These are phyloP conservation scores for Brienomyrus brachyistius DNA, from an alignment of 2,113 vertebrate species.

Conservation along the genomic window DNA sequence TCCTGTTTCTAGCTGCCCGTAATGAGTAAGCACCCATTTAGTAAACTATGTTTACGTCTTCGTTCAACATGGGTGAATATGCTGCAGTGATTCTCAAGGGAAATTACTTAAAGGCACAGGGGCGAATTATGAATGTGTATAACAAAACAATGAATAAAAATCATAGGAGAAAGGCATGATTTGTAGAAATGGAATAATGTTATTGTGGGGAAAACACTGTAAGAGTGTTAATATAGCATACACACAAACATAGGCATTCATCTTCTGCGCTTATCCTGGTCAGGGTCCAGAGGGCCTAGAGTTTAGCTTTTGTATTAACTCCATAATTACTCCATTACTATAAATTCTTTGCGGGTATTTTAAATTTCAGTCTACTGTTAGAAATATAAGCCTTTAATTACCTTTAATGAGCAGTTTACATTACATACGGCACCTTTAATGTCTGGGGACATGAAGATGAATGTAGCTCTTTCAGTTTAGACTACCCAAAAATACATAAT, in stretches of 20 bases:
- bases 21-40: not conserved
- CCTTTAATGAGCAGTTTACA: not conserved
- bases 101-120: not conserved
- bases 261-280: not conserved
- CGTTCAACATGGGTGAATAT: not conserved
- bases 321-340: not conserved
- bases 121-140: not conserved
- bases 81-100: not conserved
- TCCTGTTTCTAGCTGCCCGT: not conserved
- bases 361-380: not conserved
- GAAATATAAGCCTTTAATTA: not conserved
- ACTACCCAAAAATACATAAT: not conserved
- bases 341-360: not conserved
- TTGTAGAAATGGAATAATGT: not conserved
- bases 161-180: not conserved
- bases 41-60: not conserved
- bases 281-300: not conserved
- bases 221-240: not conserved
- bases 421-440: not conserved
- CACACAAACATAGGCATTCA: not conserved
- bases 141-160: not conserved
- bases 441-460: not conserved
- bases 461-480: not conserved
- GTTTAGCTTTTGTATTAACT: not conserved
- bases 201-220: not conserved